These are phyloP conservation scores for Meloidogyne floridensis DNA, from an alignment of 1,140 invertebrate genomes.

Conservation along the genomic window DNA sequence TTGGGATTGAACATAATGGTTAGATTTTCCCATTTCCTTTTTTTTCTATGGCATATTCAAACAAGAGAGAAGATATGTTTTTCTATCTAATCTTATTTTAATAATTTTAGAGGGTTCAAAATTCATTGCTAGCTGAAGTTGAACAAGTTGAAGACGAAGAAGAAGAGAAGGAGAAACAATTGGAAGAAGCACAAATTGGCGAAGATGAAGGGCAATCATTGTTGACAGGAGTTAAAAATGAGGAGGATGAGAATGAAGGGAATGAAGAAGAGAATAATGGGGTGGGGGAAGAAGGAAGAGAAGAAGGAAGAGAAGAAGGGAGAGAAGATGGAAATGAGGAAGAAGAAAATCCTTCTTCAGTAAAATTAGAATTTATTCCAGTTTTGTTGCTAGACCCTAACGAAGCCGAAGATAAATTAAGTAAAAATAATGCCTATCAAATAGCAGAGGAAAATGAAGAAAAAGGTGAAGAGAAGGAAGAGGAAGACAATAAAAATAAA, in stretches of 20 bases:
- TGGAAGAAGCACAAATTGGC: neutral
- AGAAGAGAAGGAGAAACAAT: constrained; percentile 3
- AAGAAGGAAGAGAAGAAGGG: no score
- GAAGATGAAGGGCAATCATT: constrained; percentile 27
- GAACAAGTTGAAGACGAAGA: constrained; percentile 25
- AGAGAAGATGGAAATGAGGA: neutral
- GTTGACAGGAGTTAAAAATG: neutral
- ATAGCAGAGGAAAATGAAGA: constrained; percentile 10
- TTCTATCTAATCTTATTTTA: no score
- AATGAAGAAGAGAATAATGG: neutral
- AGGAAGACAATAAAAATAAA: constrained; percentile 3
- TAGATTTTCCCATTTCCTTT: no score
- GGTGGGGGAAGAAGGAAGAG: neutral
- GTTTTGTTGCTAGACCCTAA: neutral
- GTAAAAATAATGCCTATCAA: neutral
- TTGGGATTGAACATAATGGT: no score
- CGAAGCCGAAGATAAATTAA: neutral
- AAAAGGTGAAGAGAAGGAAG: neutral
- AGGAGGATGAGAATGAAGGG: constrained; percentile 9
- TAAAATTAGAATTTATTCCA: neutral
- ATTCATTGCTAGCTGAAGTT: constrained; percentile 41
- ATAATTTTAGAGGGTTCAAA: constrained; percentile 26
- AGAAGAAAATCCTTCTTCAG: neutral
- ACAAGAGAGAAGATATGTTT: no score
- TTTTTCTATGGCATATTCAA: no score